Evolutionary conservation across 2,797 vertebrate genomes (phyloP), one percentile per base, ranked within the genome.

Genomic region (Danio kyathit): DNA sequence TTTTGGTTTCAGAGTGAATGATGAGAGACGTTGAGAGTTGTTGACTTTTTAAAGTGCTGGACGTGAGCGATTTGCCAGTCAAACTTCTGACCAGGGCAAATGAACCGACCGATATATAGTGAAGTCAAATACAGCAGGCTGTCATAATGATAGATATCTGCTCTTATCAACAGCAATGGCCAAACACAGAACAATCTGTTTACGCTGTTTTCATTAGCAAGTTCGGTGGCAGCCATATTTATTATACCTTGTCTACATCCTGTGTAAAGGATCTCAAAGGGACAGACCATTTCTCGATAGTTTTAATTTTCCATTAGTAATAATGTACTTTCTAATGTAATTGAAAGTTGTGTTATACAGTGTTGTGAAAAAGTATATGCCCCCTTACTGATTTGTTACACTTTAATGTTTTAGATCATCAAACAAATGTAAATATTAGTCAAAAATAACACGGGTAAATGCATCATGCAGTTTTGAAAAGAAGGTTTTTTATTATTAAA

Each of bases 51-150:
- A 72, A 80, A 80, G 67, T 80, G 78, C 74, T 41, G 41, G 65
- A 74, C 82, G 80, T 86, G 80, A 84, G 65, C 80, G 67, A 82
- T 80, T 80, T 80, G 51, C 38, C 21, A 65, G 14, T 76, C 67
- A 64, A 70, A 51, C 49, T 73, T 61, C 67, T 82, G 82, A 69
- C 72, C 76, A 57, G 72, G 73, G 54, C 67, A 85, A 86, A 85
- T 87, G 76, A 88, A 83, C 82, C 79, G 71, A 79, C 63, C 60
- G 72, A 66, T 82, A 76, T 82, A 79, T 69, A 71, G 71, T 52
- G 73, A 69, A 77, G 75, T 84, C 70, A 82, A 83, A 85, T 64
- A 70, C 63, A 81, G 43, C 67, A 64, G 54, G 63, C 79, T 87
- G 79, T 80, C 86, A 75, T 29, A 54, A 56, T 70, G 73, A 86